Base-by-base conservation (phyloP, 2,888 invertebrate genomes). In the Phragmatobia fuliginosa region DNA sequence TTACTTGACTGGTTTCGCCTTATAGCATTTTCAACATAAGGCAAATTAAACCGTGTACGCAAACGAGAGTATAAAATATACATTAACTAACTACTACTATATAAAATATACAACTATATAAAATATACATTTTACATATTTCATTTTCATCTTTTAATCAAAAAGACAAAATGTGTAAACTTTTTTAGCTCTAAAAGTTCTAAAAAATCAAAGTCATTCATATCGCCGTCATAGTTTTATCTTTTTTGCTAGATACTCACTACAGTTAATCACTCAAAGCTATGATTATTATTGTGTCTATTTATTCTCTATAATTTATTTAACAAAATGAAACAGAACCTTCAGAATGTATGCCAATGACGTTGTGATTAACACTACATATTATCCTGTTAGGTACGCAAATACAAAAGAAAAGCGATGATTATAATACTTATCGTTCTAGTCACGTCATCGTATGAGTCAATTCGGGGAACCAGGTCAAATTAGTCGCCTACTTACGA, bases 381-480 rank as follows among this genome's bases (percentile, higher is more conserved):
- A 64, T 74, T 62, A 28, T 31, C 11, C 18, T 59, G 11, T 65
- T 56, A 56, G n/a, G 58, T 41, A 65, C 67, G 67, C 52, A 71
- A 59, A 63, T 36, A 58, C 74, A 71, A 79, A 77, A 75, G 72
- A 72, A 66, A 75, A 67, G 71, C 73, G 70, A 71, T 63, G 79
- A 67, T 68, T 68, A 25, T 61, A n/a, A 56, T 71, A 67, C 78
- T 81, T 81, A 73, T 73, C 70, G 70, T 81, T 79, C 80, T 11
- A 28, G 36, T 60, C 80, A 76, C 80, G 80, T 65, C 60, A 36
- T 62, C 59, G 69, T 62, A 58, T 66, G 75, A 74, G 62, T 75
- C 70, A 70, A 70, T 81, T 81, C 80, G 69, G 11, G 28, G 80
- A 80, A 81, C 58, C 71, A 62, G 71, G 71, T 72, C 70, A 70